These are phyloP conservation scores for Galeruca laticollis DNA, from an alignment of 2,888 invertebrate species.

Conservation along the genomic window DNA sequence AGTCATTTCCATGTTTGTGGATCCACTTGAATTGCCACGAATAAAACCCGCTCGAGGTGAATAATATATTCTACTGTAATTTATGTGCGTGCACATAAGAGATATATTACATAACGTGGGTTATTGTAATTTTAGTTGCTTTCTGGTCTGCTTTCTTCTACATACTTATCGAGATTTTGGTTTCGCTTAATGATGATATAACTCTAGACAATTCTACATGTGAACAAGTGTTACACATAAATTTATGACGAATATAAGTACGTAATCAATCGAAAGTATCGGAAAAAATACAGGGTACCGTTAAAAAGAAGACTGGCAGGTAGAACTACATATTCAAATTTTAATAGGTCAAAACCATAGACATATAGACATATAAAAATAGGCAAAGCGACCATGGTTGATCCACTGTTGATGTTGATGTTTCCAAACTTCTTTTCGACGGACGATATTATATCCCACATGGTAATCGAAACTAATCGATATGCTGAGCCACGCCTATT, in stretches of 20 bases:
- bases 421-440: too few species aligned
- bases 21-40: not conserved
- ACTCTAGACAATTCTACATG: not conserved
- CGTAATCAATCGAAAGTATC: not conserved
- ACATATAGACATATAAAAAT: too few species aligned
- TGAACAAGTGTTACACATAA: not conserved
- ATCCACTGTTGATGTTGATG: too few species aligned
- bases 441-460: too few species aligned
- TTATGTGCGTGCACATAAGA: not conserved
- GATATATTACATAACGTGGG: not conserved
- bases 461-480: too few species aligned
- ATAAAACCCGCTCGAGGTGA: not conserved
- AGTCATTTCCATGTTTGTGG: not conserved
- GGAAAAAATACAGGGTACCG: too few species aligned
- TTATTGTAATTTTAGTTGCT: not conserved
- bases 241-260: not conserved
- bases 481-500: too few species aligned
- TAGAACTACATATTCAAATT: too few species aligned
- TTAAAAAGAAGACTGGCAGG: too few species aligned
- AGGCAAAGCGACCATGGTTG: too few species aligned
- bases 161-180: not conserved
- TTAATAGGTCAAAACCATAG: too few species aligned
- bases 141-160: conserved; percentile 3
- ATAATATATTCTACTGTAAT: not conserved
- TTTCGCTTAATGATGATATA: not conserved